Conservation (phyloP, 1,140 invertebrate species). For the Caenorhabditis inopinata region DNA sequence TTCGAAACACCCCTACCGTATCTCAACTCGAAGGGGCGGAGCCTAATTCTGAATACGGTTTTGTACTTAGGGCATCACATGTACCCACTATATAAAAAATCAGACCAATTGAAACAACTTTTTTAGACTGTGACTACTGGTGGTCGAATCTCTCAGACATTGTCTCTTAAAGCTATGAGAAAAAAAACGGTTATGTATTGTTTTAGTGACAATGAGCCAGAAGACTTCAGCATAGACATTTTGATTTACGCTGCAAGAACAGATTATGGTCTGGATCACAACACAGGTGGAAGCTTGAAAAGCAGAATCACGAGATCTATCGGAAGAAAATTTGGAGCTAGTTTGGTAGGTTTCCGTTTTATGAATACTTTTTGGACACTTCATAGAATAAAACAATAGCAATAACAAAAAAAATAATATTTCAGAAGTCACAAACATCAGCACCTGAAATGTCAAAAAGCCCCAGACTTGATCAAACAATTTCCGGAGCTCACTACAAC, state of each 20-base stretch:
- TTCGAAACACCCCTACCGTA: too few relatives aligned
- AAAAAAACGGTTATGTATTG: too few relatives aligned
- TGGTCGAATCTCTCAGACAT: too few relatives aligned
- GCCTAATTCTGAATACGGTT: too few relatives aligned
- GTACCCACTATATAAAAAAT: too few relatives aligned
- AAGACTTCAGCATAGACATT: slow-evolving; percentile 42
- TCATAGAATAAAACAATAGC: background rate
- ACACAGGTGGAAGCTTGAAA: slow-evolving; percentile 33
- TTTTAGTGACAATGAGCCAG: slow-evolving; percentile 35
- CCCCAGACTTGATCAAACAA: background rate
- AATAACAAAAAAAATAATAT: background rate
- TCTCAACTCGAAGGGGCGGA: too few relatives aligned
- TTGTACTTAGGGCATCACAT: too few relatives aligned
- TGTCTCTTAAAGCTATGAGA: too few relatives aligned
- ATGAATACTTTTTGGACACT: background rate
- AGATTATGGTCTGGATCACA: slow-evolving; percentile 21
- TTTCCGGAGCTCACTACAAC: slow-evolving; percentile 37
- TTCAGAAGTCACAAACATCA: slow-evolving; percentile 27
- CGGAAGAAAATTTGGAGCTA: slow-evolving; percentile 42
- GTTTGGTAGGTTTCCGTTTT: slow-evolving; percentile 1
- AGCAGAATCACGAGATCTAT: slow-evolving; percentile 39
- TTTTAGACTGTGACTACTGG: too few relatives aligned
- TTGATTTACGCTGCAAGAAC: slow-evolving; percentile 38
- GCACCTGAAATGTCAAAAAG: slow-evolving; percentile 10
- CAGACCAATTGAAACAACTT: too few relatives aligned